Evolutionary conservation across 2,113 vertebrate species (phyloP).

Genomic region (Zingel zingel): DNA sequence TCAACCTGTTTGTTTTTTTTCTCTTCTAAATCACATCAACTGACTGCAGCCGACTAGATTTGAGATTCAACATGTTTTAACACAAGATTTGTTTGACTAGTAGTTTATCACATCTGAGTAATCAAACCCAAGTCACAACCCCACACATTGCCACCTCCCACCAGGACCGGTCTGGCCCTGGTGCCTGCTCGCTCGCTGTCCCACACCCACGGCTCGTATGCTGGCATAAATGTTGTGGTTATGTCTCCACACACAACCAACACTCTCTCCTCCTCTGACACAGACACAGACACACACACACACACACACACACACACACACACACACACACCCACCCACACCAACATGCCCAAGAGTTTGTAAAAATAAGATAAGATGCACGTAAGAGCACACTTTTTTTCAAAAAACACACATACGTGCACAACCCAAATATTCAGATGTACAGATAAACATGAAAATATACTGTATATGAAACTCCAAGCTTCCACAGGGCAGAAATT

Average conservation of each 20-base stretch:
- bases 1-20: neutral
- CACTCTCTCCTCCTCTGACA: neutral
- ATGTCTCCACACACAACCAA: conserved; percentile 5
- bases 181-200: conserved; percentile 36
- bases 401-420: neutral
- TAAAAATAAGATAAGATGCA: neutral
- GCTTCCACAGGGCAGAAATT: too few relatives aligned
- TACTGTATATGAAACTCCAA: neutral
- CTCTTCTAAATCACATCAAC: conserved; percentile 2
- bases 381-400: neutral
- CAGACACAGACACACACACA: neutral
- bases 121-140: conserved; percentile 34
- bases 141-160: conserved; percentile 46
- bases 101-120: conserved; percentile 18
- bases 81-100: conserved; percentile 7
- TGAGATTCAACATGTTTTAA: neutral
- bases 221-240: conserved; percentile 50
- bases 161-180: conserved; percentile 56
- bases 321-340: neutral
- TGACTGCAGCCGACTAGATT: neutral
- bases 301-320: neutral
- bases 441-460: neutral
- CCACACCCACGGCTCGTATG: conserved; percentile 71
- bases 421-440: neutral
- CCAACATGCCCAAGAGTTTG: neutral